phyloP scores from a whole-genome alignment of 1,140 invertebrate genomes.

The Pomphorhynchus laevis region DNA sequence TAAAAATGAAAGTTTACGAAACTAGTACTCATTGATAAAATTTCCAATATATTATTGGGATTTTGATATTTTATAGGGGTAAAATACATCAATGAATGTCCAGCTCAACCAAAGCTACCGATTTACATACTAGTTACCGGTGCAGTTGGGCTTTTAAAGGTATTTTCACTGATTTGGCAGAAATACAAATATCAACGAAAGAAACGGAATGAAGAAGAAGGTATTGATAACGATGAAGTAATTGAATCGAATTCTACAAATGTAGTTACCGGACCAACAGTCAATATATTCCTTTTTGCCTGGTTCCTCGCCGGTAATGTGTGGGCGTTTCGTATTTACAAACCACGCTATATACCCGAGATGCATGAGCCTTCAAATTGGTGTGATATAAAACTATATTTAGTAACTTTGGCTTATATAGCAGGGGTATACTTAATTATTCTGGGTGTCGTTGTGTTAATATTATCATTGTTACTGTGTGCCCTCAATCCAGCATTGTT shows the following conservation, averaged over 20 bases:
- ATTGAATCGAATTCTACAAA: slow-evolving; percentile 16
- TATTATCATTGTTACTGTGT: too few species aligned
- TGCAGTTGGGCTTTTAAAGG: slow-evolving; percentile 14
- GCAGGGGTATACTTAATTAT: too few species aligned
- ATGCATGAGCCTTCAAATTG: slow-evolving; percentile 23
- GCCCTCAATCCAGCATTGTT: too few species aligned
- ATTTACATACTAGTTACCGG: slow-evolving; percentile 16
- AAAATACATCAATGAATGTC: slow-evolving; percentile 16
- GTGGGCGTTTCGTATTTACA: slow-evolving; percentile 14
- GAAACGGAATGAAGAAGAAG: background rate
- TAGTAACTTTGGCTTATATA: slow-evolving; percentile 26
- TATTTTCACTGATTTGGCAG: slow-evolving; percentile 26
- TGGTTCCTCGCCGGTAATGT: slow-evolving; percentile 30
- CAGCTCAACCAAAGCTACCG: slow-evolving; percentile 14
- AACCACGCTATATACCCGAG: slow-evolving; percentile 19
- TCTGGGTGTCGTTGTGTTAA: too few species aligned
- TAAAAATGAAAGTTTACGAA: too few species aligned
- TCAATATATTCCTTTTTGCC: slow-evolving; percentile 24
- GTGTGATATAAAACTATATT: slow-evolving; percentile 14
- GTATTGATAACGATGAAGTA: background rate
- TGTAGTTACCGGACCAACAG: too few species aligned
- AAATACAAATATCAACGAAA: slow-evolving; percentile 26
- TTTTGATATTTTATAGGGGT: slow-evolving; percentile 14
- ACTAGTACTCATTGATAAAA: too few species aligned
- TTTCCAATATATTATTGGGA: too few species aligned